phyloP scores from a whole-genome alignment of 2,113 vertebrate species.

The Ameiurus melas region DNA sequence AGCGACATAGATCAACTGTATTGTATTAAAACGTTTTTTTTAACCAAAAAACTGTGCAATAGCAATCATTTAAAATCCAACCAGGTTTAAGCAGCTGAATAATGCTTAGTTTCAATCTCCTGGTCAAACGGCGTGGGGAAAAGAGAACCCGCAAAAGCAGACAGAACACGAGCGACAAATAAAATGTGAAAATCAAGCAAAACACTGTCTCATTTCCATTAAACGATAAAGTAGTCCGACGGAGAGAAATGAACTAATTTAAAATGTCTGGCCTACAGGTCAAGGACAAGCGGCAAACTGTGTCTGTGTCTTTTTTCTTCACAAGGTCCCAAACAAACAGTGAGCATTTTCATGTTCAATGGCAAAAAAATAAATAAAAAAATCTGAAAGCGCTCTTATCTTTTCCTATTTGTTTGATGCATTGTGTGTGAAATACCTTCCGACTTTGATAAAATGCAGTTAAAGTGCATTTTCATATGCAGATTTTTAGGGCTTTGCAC shows the following conservation, averaged over 20 bases:
- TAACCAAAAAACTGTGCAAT: background rate
- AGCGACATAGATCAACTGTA: conserved; percentile 56
- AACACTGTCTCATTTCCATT: conserved; percentile 54
- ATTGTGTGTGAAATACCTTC: conserved; percentile 56
- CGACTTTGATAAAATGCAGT: conserved; percentile 50
- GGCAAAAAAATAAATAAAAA: background rate
- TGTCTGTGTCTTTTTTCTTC: conserved; percentile 47
- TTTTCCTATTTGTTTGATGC: conserved; percentile 58
- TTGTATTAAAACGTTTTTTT: conserved; percentile 41
- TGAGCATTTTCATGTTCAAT: conserved; percentile 55
- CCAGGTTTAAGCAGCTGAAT: conserved; percentile 58
- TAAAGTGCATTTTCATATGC: conserved; percentile 57
- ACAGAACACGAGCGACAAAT: conserved; percentile 54
- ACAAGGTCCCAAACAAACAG: conserved; percentile 53
- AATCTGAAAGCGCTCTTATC: conserved; percentile 55
- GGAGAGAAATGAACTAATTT: conserved; percentile 57
- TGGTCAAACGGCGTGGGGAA: conserved; percentile 18
- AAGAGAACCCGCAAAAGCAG: conserved; percentile 35
- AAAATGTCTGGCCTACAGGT: conserved; percentile 54
- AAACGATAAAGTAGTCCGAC: conserved; percentile 53
- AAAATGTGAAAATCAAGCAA: conserved; percentile 59
- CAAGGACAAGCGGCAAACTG: conserved; percentile 55
- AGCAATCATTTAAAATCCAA: conserved; percentile 59
- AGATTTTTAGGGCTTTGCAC: conserved; percentile 48
- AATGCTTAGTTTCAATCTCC: conserved; percentile 60